Evolutionary conservation across 2,797 vertebrate genomes (phyloP), one percentile per base, ranked within the genome.

Genomic region (Cyprinodon diabolis): DNA sequence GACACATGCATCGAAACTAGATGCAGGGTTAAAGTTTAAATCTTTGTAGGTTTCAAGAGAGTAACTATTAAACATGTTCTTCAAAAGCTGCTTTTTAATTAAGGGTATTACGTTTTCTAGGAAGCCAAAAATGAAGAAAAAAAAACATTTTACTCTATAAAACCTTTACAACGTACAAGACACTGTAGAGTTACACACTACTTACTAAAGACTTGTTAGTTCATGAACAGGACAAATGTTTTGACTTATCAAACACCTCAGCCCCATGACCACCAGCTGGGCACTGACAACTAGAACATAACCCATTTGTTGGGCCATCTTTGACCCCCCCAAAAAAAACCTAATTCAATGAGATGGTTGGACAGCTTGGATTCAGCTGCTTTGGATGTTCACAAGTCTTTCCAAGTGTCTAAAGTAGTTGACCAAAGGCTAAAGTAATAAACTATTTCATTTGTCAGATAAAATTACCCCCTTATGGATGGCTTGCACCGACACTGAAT

Each of bases 291-390:
- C 80, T 51, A 69, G 82, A 74, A 83, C 76, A 71, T 90, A 81
- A 91, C 90, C 87, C 85, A 84, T 91, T 86, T 87, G 88, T 82
- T 15, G 54, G 84, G 85, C 75, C 73, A 82, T 87, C 80, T 83
- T 77, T 80, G 80, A 88, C 73, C 86, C 85, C 25, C 25, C 25
- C 25, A 30, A 86, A 79, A 86, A 79, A 86, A 74, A 62, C 70
- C 83, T 89, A 76, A 77, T 90, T 83, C 74, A 52, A 40, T 49
- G 70, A 55, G 55, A 82, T 71, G 76, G 74, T 45, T 62, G 80
- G 21, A 74, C 54, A 70, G 76, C 79, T 77, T 74, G 11, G 72
- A 83, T 78, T 81, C 71, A 75, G 65, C 48, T n/a, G 77, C 78
- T 63, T 74, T 66, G 82, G 68, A 73, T 84, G 86, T 87, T 89